A percentile compares a stretch with the other conserved stretches of the same genome.
Conservation (phyloP, 2,888 invertebrate species). For the Acrobasis consociella region DNA sequence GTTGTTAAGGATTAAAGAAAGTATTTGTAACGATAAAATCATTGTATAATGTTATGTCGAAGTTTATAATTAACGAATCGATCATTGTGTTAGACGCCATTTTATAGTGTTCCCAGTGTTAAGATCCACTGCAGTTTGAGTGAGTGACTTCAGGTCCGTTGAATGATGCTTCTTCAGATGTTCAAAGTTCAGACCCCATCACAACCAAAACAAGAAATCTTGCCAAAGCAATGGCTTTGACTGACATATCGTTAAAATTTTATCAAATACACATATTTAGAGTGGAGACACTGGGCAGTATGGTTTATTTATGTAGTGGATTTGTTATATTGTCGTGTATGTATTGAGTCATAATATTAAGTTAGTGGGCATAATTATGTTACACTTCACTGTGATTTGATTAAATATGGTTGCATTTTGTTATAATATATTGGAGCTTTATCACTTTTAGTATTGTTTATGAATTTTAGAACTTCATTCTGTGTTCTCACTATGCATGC, state of each 20-base stretch:
- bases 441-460: constrained; percentile 33
- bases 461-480: constrained; percentile 23
- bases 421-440: constrained; percentile 59
- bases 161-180: background rate
- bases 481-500: constrained; percentile 23
- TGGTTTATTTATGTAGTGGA: constrained; percentile 61
- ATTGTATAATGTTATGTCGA: constrained; percentile 76
- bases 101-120: constrained; percentile 48
- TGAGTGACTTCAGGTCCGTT: constrained; percentile 24
- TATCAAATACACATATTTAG: constrained; percentile 9
- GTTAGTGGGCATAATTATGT: constrained; percentile 75
- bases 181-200: constrained; percentile 27
- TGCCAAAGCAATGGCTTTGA: constrained; percentile 28
- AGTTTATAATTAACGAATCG: constrained; percentile 66
- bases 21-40: constrained; percentile 73
- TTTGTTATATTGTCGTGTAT: constrained; percentile 64
- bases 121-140: constrained; percentile 33
- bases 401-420: constrained; percentile 72
- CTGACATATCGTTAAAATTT: constrained; percentile 26
- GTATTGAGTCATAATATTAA: constrained; percentile 75
- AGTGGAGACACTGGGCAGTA: constrained; percentile 52
- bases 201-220: constrained; percentile 28
- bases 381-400: constrained; percentile 79
- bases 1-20: constrained; percentile 70
- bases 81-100: constrained; percentile 58